Evolutionary conservation across 2,888 invertebrate species (phyloP).

Genomic region (Aphidius colemani): DNA sequence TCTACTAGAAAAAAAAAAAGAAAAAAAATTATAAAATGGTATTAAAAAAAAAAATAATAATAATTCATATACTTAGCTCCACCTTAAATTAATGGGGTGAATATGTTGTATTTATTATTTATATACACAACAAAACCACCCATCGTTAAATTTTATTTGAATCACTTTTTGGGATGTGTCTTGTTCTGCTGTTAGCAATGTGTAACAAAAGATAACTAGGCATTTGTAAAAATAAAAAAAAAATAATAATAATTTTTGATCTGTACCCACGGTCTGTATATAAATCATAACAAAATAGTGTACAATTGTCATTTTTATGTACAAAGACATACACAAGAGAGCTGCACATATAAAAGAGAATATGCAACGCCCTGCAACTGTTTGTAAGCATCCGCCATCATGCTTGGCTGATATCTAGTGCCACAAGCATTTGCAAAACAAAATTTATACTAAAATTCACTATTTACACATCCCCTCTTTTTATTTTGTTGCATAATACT

Average conservation of each 20-base stretch:
- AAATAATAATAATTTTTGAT: too few relatives aligned
- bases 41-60: not conserved
- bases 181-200: too few relatives aligned
- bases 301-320: slow-evolving; percentile 12
- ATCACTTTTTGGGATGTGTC: too few relatives aligned
- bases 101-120: slow-evolving; percentile 2
- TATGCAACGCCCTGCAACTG: slow-evolving; percentile 55
- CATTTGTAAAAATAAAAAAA: too few relatives aligned
- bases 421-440: slow-evolving; percentile 46
- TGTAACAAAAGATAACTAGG: too few relatives aligned
- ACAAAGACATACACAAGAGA: slow-evolving; percentile 2
- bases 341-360: slow-evolving; percentile 21
- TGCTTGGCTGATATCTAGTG: slow-evolving; percentile 57
- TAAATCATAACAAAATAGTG: too few relatives aligned
- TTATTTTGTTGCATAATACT: too few relatives aligned
- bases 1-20: not conserved
- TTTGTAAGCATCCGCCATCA: slow-evolving; percentile 59
- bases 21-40: not conserved
- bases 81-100: slow-evolving; percentile 7
- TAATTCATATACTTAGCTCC: slow-evolving; percentile 15
- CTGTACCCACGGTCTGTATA: too few relatives aligned
- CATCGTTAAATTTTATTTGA: not conserved
- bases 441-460: not conserved
- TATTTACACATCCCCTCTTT: not conserved
- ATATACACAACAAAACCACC: slow-evolving; percentile 7